Base-by-base conservation (phyloP, 2,797 vertebrate genomes). In the Todus mexicanus region DNA sequence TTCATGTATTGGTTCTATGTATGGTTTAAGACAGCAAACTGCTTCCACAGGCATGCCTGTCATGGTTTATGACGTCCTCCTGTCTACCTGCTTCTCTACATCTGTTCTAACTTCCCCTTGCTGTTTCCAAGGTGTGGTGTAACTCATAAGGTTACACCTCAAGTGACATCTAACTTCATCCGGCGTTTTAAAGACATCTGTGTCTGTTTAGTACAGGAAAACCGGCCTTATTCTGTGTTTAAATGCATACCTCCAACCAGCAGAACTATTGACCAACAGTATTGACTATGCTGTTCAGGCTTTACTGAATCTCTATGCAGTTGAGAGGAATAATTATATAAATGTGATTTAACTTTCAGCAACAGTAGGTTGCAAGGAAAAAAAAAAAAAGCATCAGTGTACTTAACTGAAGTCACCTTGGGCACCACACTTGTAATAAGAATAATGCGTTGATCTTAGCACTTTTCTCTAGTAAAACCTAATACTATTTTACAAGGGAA, bases 21-120 rank as follows among this genome's bases (percentile, higher is more conserved):
- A 38, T 2, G 9, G 15, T 31, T 81, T 57, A 72, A 84, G 68
- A 94, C 65, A 92, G 53, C 43, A 87, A 89, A 94, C 47, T 74
- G 48, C 79, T 95, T 97, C 95, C 74, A 83, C 47, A 88, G 86
- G 54, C 37, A 11, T 16, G 33, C 79, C 84, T 94, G 60, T 76
- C 95, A 74, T 0, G 15, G 45, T 76, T 94, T 91, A 90, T 74
- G 84, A 85, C 14, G 56, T 68, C 64, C 31, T 90, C 82, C 29
- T 48, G 45, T 45, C 37, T 42, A 48, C 42, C 40, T 63, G 61
- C 38, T 26, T 70, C 63, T 65, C 38, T 66, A 38, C 74, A 87
- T 19, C 29, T 65, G 83, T 76, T 94, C 92, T n/a, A 83, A 72
- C 60, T 81, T 81, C 35, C 47, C 35, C 43, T 90, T 87, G n/a